Base-by-base conservation (phyloP, 2,113 vertebrate genomes). In the Oryzias woworae region DNA sequence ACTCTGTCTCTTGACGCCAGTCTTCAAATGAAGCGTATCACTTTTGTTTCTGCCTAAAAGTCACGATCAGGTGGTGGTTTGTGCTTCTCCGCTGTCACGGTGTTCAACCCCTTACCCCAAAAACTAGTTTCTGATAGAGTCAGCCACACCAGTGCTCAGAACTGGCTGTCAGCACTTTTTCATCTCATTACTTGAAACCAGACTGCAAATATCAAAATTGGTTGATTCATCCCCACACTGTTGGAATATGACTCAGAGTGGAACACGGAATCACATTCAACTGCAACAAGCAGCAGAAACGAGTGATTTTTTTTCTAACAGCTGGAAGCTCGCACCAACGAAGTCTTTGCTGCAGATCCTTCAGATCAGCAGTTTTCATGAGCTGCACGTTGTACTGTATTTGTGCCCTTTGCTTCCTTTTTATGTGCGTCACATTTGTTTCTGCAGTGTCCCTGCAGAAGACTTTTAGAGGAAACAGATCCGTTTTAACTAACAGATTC, bases 391-490 rank as follows among this genome's bases (percentile, higher is more conserved):
- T 53, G 47, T 16, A 16, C 36, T 45, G 12, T 6, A 62, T 51
- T 46, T 57, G 1, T 58, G 45, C 41, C 24, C 46, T 61, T 46
- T 50, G 61, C 43, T 63, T 53, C 68, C 50, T 53, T 69, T 17
- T 31, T 6, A 31, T 1, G 15, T 43, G 16, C 36, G 62, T 22
- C 52, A 53, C 54, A 48, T 59, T 54, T 8, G 28, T 18, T 45
- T 14, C 24, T 62, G 44, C 49, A 12, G 17, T 44, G 5, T 52
- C 41, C 23, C 18, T 22, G 55, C 16, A 73, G 24, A 3, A 36
- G 51, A 6, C 22, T 8, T 58, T 81, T 70, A 70, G 45, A 59
- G 68, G 78, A 84, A 86, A 75, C 51, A 13, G 2, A 50, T 26
- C 16, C 10, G 49, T 49, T 44, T 66, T 78, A 71, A 53, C 60